Conservation (phyloP, 2,113 vertebrate genomes). For the Baryphthengus martii region DNA sequence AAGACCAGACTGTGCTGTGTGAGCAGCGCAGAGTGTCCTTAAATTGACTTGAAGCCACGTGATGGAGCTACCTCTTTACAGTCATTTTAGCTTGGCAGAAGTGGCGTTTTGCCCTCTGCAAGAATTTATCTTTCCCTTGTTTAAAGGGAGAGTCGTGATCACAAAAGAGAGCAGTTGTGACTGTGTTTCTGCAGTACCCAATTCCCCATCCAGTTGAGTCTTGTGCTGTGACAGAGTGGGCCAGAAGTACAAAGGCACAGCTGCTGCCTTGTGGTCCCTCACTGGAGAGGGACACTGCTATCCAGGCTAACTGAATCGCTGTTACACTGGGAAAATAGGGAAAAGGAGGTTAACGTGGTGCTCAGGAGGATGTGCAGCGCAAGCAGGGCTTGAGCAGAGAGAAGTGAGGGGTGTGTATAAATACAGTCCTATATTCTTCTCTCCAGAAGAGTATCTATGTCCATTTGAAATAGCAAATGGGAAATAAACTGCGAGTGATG, state of each 20-base stretch:
- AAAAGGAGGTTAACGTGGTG: not conserved
- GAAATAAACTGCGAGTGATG: not conserved
- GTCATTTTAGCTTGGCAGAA: not conserved
- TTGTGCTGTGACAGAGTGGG: not conserved
- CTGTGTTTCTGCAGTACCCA: not conserved
- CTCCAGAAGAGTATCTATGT: too few relatives aligned
- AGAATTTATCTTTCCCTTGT: not conserved
- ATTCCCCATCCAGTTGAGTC: not conserved
- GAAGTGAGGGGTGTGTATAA: not conserved
- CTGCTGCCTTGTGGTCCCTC: not conserved
- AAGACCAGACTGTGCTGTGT: not conserved
- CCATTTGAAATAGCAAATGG: not conserved
- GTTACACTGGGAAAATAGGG: not conserved
- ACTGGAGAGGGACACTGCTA: too few relatives aligned
- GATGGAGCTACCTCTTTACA: not conserved
- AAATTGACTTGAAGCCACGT: not conserved
- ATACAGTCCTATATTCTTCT: not conserved
- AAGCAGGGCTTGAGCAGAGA: not conserved
- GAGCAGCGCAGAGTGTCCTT: not conserved
- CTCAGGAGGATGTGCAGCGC: not conserved
- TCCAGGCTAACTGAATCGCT: not conserved
- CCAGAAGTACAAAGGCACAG: not conserved
- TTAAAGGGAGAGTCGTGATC: not conserved
- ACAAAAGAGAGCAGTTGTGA: not conserved
- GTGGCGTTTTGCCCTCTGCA: not conserved